These are phyloP conservation scores for Agrilus cyanescens DNA, from an alignment of 2,888 invertebrate species.

Conservation along the genomic window DNA sequence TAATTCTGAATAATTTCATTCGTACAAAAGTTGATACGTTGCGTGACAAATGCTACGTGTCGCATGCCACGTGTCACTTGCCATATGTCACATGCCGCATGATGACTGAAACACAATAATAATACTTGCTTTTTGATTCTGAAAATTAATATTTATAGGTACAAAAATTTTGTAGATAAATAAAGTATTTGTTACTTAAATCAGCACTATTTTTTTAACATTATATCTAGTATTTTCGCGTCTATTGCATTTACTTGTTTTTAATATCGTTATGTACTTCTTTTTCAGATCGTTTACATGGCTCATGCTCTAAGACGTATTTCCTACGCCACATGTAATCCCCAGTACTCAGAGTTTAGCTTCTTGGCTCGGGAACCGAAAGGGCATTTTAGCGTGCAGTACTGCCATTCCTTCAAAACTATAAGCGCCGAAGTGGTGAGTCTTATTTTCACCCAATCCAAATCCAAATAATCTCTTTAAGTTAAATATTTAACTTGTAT, in stretches of 20 bases:
- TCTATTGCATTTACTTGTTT: background rate
- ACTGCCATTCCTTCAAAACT: constrained; percentile 73
- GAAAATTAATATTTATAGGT: no score
- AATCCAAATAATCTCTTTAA: background rate
- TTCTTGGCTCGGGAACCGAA: constrained; percentile 63
- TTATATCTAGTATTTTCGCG: no score
- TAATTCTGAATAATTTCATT: no score
- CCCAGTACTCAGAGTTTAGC: constrained; percentile 66
- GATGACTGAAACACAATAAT: no score
- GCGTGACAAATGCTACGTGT: no score
- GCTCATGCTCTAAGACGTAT: constrained; percentile 72
- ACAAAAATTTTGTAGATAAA: background rate
- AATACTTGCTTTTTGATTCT: no score
- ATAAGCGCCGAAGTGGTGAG: constrained; percentile 65
- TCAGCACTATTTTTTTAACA: no score
- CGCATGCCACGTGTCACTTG: no score
- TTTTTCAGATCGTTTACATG: constrained; percentile 66
- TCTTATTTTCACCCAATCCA: constrained; percentile 3
- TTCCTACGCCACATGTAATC: constrained; percentile 77
- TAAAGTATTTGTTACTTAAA: background rate
- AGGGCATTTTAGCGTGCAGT: constrained; percentile 57
- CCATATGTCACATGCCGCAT: no score
- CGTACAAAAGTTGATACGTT: no score
- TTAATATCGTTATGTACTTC: background rate
- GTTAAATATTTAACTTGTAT: no score